Evolutionary conservation across 2,113 vertebrate genomes (phyloP).

Genomic region (Ailuropoda melanoleuca): DNA sequence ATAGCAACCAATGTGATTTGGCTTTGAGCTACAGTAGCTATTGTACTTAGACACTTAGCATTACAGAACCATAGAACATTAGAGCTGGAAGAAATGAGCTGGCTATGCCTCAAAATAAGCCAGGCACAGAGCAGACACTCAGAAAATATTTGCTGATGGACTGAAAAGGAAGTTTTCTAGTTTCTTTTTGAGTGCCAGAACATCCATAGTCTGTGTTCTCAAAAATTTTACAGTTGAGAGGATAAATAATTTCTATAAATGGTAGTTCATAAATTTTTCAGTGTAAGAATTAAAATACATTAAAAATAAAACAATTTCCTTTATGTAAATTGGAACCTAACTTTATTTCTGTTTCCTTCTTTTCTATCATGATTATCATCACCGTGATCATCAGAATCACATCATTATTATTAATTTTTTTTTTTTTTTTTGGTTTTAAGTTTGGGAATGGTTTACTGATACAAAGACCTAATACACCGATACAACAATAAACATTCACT

Average conservation of each 20-base stretch:
- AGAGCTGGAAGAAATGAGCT: constrained; percentile 34
- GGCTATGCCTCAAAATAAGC: constrained; percentile 27
- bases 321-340: neutral
- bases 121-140: constrained; percentile 16
- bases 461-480: neutral
- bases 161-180: constrained; percentile 12
- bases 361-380: neutral
- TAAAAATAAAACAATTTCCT: constrained; percentile 40
- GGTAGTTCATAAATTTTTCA: neutral
- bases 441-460: neutral
- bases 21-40: neutral
- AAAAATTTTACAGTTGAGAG: constrained; percentile 26
- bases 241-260: constrained; percentile 41
- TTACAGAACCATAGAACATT: neutral
- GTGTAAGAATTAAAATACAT: neutral
- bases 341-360: neutral
- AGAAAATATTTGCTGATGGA: constrained; percentile 39
- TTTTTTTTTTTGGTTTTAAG: neutral
- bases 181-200: neutral
- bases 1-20: neutral
- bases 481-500: neutral
- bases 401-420: neutral
- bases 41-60: constrained; percentile 15
- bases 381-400: constrained; percentile 8
- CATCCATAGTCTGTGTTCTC: neutral